Evolutionary conservation across 2,797 vertebrate genomes (phyloP), one percentile per base, ranked within the genome.

Genomic region (Protonibea diacanthus): DNA sequence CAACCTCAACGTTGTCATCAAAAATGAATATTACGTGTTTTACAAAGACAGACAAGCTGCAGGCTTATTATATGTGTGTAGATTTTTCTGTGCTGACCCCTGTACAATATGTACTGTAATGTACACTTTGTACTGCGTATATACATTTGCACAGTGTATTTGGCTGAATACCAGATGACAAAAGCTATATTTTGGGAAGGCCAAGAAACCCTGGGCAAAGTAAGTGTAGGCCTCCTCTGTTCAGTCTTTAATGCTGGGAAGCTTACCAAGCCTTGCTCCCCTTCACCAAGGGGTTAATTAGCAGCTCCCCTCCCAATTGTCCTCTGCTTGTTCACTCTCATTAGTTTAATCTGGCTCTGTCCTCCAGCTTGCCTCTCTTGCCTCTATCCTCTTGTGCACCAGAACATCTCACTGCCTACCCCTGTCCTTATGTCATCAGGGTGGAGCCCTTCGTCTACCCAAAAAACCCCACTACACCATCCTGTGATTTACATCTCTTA

Each of bases 281-380:
- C 65, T 87, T 91, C 88, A 91, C 86, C 88, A 86, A 87, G 83
- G 88, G 83, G 91, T 93, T 93, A 93, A 93, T 93, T 93, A 90
- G 90, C 86, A 80, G 86, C 89, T 93, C 86, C 84, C 78, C 86
- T 92, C 90, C 88, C 90, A 83, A 86, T 90, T 91, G 93, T 94
- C 94, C 94, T 94, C 92, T 92, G 91, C 91, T 92, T 93, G 91
- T 94, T 91, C 90, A 86, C 88, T 95, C 91, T 94, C 89, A 94
- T 95, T 94, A 94, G 92, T 89, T 84, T 95, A 95, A 95, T 95
- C 94, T 94, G 86, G 64, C 86, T 92, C 88, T 93, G 91, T 92
- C 91, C 92, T 93, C 86, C 84, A 88, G 85, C 90, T 85, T 86
- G 81, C 76, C 83, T 89, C 80, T 67, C 78, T 81, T 64, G 76